phyloP scores from a whole-genome alignment of 2,888 invertebrate genomes.

The Hirudinaria manillensis region DNA sequence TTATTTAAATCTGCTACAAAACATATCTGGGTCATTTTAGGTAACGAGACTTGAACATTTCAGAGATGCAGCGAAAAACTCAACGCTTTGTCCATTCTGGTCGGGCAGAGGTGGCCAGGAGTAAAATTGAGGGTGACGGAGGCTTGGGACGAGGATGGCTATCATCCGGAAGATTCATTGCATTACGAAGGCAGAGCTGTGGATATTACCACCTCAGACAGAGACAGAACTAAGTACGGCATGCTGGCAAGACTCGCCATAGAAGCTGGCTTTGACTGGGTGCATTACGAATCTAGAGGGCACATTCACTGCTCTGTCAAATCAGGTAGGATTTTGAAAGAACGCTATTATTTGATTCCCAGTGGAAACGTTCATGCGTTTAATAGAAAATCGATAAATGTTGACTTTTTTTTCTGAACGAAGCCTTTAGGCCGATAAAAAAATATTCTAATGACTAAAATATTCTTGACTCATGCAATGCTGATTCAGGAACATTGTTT shows the following conservation, averaged over 20 bases:
- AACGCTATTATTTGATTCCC: background rate
- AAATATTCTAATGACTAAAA: too few species aligned
- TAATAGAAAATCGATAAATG: too few species aligned
- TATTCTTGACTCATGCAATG: background rate
- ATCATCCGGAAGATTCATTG: slow-evolving; percentile 70
- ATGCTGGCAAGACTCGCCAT: slow-evolving; percentile 90
- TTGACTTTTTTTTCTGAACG: too few species aligned
- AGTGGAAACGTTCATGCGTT: background rate
- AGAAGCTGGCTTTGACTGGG: slow-evolving; percentile 97
- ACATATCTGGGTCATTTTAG: too few species aligned
- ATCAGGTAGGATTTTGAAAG: slow-evolving; percentile 67
- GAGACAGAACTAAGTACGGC: slow-evolving; percentile 76
- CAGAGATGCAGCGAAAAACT: slow-evolving; percentile 91
- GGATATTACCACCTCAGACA: slow-evolving; percentile 88
- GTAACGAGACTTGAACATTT: background rate
- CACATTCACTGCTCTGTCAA: slow-evolving; percentile 95
- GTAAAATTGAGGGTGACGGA: slow-evolving; percentile 83
- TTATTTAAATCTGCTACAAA: too few species aligned
- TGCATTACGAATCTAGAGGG: slow-evolving; percentile 86
- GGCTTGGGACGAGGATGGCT: slow-evolving; percentile 85
- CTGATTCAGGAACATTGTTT: background rate
- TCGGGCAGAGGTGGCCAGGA: slow-evolving; percentile 98
- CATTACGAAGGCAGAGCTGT: slow-evolving; percentile 96
- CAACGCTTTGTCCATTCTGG: slow-evolving; percentile 85
- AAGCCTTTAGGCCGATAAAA: too few species aligned